A percentile compares a stretch with the other conserved stretches of the same genome.
Conservation (phyloP, 1,140 invertebrate species). For the Micrasema longulum region DNA sequence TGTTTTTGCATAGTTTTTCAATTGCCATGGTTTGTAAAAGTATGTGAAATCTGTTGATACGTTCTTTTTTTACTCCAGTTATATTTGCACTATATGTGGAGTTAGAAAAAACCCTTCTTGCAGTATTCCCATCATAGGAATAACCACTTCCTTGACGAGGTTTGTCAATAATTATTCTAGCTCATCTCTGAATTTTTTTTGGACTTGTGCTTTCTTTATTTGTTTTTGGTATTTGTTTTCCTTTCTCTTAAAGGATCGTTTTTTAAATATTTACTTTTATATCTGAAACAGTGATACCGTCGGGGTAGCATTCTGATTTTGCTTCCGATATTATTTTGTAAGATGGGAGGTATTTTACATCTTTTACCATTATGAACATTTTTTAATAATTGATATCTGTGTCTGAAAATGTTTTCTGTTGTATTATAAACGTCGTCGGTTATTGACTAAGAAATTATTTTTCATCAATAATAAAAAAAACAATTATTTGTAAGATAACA, state of each 20-base stretch:
- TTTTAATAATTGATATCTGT: too few relatives aligned
- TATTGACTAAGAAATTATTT: too few relatives aligned
- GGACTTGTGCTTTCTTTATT: not conserved
- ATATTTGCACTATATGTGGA: not conserved
- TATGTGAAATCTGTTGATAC: too few relatives aligned
- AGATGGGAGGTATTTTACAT: too few relatives aligned
- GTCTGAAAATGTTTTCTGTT: too few relatives aligned
- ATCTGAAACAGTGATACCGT: too few relatives aligned
- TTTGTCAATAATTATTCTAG: constrained; percentile 17
- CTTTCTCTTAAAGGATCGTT: not conserved
- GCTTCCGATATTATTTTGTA: too few relatives aligned
- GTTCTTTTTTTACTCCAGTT: not conserved
- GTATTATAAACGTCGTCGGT: too few relatives aligned
- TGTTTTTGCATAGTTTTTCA: constrained; percentile 30
- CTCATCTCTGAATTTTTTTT: constrained; percentile 5
- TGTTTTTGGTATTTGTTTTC: constrained; percentile 8
- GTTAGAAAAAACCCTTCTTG: constrained; percentile 22
- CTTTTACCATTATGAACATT: too few relatives aligned
- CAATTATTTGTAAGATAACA: too few relatives aligned
- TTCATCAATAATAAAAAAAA: too few relatives aligned
- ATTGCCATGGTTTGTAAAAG: constrained; percentile 20
- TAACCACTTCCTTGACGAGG: constrained; percentile 22
- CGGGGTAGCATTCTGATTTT: too few relatives aligned
- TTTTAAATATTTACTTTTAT: constrained; percentile 16
- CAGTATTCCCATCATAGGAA: constrained; percentile 29